phyloP scores from a whole-genome alignment of 2,888 invertebrate species.

The Fragum whitleyi region DNA sequence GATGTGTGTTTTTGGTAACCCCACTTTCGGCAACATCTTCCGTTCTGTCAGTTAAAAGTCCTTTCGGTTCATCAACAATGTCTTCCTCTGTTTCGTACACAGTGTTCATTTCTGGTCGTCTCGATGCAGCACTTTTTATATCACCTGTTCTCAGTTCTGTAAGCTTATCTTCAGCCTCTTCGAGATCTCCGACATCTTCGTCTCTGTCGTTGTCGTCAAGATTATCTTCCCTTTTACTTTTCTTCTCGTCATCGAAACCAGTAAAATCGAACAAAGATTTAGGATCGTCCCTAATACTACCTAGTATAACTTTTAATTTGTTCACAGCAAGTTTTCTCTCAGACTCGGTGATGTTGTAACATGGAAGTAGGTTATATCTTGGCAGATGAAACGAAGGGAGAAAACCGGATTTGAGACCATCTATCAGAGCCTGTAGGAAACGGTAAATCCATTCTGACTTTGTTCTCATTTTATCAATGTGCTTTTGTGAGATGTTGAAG shows the following conservation, averaged over 20 bases:
- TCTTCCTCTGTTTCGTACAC: slow-evolving; percentile 13
- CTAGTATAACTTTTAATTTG: slow-evolving; percentile 43
- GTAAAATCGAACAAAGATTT: slow-evolving; percentile 55
- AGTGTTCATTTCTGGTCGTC: slow-evolving; percentile 13
- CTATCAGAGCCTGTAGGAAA: slow-evolving; percentile 52
- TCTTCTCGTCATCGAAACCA: slow-evolving; percentile 51
- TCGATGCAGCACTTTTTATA: not conserved
- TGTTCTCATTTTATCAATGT: slow-evolving; percentile 58
- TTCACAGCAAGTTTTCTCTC: slow-evolving; percentile 37
- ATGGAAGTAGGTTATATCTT: slow-evolving; percentile 57
- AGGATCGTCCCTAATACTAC: slow-evolving; percentile 45
- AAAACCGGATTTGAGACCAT: slow-evolving; percentile 51
- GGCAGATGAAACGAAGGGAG: slow-evolving; percentile 67
- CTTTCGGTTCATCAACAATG: not conserved
- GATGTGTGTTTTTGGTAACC: slow-evolving; percentile 4
- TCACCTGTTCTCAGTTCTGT: not conserved
- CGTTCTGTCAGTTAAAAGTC: not conserved
- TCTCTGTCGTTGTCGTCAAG: not conserved
- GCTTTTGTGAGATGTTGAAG: slow-evolving; percentile 62
- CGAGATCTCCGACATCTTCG: slow-evolving; percentile 10
- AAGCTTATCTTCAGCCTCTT: slow-evolving; percentile 14
- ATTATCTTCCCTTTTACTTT: slow-evolving; percentile 10
- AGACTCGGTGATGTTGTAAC: slow-evolving; percentile 35
- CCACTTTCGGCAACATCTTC: slow-evolving; percentile 15
- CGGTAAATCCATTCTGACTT: slow-evolving; percentile 62